phyloP scores from a whole-genome alignment of 2,888 invertebrate species.

The Apeira syringaria region DNA sequence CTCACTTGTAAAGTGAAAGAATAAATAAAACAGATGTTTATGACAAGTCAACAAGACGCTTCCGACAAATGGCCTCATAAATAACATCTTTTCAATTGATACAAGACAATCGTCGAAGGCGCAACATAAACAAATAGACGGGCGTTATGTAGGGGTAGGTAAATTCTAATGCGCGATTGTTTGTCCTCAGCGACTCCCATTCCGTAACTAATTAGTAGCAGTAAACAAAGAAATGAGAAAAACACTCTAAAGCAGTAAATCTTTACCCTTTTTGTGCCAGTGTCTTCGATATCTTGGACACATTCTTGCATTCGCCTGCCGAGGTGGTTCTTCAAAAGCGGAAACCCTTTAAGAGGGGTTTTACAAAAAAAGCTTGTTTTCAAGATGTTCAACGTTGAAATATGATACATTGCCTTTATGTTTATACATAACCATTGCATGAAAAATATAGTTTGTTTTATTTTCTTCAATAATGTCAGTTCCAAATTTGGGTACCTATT shows the following conservation, averaged over 20 bases:
- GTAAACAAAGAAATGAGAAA: slow-evolving; percentile 37
- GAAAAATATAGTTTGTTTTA: too few relatives aligned
- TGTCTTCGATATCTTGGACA: slow-evolving; percentile 33
- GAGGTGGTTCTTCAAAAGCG: too few relatives aligned
- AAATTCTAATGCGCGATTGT: neutral
- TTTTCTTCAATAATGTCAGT: too few relatives aligned
- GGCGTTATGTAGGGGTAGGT: neutral
- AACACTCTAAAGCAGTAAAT: slow-evolving; percentile 25
- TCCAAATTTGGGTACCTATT: too few relatives aligned
- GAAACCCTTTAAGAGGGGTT: too few relatives aligned
- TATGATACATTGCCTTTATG: too few relatives aligned
- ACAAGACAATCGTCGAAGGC: neutral
- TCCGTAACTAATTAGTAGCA: slow-evolving; percentile 42
- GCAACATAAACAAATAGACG: neutral
- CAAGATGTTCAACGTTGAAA: too few relatives aligned
- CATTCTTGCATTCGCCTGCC: slow-evolving; percentile 28
- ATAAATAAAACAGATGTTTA: slow-evolving; percentile 2
- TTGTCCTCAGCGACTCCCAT: slow-evolving; percentile 32
- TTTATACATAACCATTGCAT: too few relatives aligned
- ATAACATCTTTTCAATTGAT: neutral
- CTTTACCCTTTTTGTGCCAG: slow-evolving; percentile 37
- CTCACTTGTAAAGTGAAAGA: neutral
- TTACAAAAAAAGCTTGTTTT: too few relatives aligned
- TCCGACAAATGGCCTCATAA: neutral
- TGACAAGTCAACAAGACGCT: neutral